Conservation (phyloP, 2,113 vertebrate genomes). For the Rhynchomys soricoides region DNA sequence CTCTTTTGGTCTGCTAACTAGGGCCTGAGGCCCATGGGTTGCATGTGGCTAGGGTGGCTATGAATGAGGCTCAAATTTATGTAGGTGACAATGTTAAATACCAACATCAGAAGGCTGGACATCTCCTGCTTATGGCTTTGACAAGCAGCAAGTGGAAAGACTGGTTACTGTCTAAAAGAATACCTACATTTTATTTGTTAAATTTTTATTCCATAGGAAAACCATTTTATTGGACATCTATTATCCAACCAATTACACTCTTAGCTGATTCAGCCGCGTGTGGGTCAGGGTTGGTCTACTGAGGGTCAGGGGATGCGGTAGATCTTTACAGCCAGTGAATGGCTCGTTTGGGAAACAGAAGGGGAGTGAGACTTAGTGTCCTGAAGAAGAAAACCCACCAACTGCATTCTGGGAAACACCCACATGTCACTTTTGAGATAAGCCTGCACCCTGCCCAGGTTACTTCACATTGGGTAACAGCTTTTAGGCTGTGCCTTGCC, state of each 20-base stretch:
- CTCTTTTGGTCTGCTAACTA: neutral
- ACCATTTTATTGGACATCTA: neutral
- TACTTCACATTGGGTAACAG: neutral
- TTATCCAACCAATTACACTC: neutral
- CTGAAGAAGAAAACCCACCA: neutral
- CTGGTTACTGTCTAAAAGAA: neutral
- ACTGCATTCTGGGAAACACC: neutral
- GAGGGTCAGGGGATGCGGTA: neutral
- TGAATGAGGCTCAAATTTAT: neutral
- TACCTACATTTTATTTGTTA: neutral
- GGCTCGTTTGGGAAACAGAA: neutral
- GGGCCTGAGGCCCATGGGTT: too few species aligned
- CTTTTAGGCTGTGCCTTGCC: neutral
- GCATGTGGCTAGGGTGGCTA: too few species aligned
- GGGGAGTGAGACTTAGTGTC: neutral
- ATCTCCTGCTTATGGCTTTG: neutral
- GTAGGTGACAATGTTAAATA: neutral
- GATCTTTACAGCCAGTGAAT: neutral
- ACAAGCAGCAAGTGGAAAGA: neutral
- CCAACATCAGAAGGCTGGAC: neutral
- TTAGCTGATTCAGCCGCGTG: neutral
- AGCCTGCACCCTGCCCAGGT: neutral
- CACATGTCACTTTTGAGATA: neutral
- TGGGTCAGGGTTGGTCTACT: neutral
- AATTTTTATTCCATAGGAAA: slow-evolving; percentile 8